Base-by-base conservation (phyloP, 2,888 invertebrate species). In the Chalcis sispes region DNA sequence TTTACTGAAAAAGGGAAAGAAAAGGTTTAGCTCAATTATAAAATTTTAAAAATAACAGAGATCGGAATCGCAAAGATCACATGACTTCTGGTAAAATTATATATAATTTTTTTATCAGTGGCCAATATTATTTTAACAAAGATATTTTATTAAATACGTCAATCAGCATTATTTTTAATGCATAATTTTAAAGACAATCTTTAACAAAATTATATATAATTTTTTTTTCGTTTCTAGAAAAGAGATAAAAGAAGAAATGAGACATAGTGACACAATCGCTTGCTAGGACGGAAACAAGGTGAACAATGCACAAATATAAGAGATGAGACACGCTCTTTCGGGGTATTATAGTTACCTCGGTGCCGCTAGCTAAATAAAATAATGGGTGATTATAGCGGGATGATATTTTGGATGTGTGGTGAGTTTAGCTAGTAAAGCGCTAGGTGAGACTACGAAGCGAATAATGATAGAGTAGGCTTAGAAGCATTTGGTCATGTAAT, bases 391-490 rank as follows among this genome's bases (percentile, higher is more conserved):
- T 83, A 86, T 83, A 85, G 84, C 85, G 76, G 84, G 85, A 85
- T 86, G 85, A 85, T 61, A 56, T 64, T 70, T 81, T 83, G 80
- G 82, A 85, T 85, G 84, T 84, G 79, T 82, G 82, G 80, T 83
- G 83, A 82, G 83, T 85, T 82, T 85, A 81, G 84, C 83, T 84
- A 83, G 73, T 79, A 85, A 88, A 88, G 88, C 86, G 81, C 88
- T 88, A 88, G 82, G 82, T 86, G 83, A 85, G 78, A 86, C 89
- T 89, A 89, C 86, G 87, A 88, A 87, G 87, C 87, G 81, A 85
- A 81, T 83, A 83, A 84, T 83, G 84, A 85, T n/a, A n/a, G 18
- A 66, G 27, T 40, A 83, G 82, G 80, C 82, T 85, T 86, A 87
- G 83, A 86, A 87, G 86, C 86, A 85, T 86, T 86, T 86, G 80